Conservation (phyloP, 2,113 vertebrate species). For the Corythornis cristatus region DNA sequence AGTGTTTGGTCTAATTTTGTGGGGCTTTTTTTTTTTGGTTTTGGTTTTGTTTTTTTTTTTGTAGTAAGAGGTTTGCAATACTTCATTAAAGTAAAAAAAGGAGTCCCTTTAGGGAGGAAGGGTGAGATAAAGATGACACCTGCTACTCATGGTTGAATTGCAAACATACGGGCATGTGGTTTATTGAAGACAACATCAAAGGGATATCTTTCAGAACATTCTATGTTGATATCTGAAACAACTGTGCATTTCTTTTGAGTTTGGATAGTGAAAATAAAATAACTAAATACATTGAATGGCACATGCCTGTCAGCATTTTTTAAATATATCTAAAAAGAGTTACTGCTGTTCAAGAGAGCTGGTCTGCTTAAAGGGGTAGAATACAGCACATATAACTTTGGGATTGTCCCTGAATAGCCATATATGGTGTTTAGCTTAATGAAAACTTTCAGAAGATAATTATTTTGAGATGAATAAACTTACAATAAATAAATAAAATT, state of each 20-base stretch:
- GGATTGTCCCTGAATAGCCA: neutral
- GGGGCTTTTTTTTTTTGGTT: neutral
- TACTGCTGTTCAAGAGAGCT: neutral
- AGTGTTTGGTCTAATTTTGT: neutral
- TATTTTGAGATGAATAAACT: neutral
- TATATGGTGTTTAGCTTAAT: neutral
- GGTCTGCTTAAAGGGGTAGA: neutral
- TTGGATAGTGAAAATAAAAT: constrained; percentile 50
- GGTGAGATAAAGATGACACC: neutral
- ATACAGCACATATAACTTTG: neutral
- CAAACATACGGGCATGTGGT: neutral
- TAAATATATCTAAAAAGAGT: neutral
- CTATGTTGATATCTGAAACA: neutral
- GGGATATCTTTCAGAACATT: neutral
- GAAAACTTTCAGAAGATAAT: neutral
- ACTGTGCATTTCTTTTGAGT: constrained; percentile 22
- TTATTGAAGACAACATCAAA: neutral
- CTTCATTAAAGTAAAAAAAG: constrained; percentile 47
- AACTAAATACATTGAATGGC: neutral
- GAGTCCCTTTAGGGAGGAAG: neutral
- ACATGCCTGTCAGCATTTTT: neutral
- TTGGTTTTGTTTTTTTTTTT: no score
- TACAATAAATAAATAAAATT: no score
- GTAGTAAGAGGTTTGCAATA: constrained; percentile 20
- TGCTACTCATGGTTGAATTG: neutral